Percentiles rank a stretch among this genome's conserved stretches.
These are phyloP conservation scores for Pseudopipra pipra DNA, from an alignment of 2,113 vertebrate genomes.

Conservation along the genomic window DNA sequence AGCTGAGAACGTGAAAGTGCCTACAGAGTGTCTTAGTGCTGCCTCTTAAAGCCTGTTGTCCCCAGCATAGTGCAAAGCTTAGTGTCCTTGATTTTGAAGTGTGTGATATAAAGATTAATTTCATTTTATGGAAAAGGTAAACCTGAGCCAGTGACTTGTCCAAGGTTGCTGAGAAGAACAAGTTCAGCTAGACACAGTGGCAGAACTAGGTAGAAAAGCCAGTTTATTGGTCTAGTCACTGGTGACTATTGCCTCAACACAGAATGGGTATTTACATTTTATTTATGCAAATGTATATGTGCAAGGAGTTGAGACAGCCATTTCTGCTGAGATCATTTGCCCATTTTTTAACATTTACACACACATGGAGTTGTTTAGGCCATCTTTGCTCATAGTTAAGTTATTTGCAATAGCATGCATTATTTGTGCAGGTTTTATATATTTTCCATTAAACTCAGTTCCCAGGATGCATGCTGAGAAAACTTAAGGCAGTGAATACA, in stretches of 20 bases:
- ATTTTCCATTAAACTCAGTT: background rate
- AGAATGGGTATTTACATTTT: background rate
- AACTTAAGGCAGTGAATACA: background rate
- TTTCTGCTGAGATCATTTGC: background rate
- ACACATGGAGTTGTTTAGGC: background rate
- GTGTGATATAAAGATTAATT: conserved; percentile 32
- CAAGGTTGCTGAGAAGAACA: background rate
- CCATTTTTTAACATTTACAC: background rate
- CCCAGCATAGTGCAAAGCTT: background rate
- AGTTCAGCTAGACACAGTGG: background rate
- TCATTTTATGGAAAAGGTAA: conserved; percentile 27
- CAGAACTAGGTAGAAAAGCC: background rate
- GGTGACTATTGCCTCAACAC: background rate
- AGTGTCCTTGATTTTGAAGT: conserved; percentile 23
- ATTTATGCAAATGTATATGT: background rate
- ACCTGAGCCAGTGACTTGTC: background rate
- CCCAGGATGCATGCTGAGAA: background rate
- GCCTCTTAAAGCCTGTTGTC: background rate
- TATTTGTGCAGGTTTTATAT: background rate
- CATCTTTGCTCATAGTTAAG: background rate
- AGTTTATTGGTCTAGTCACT: background rate
- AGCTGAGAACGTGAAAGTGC: background rate
- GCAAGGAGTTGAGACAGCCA: background rate
- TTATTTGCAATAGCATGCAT: background rate
- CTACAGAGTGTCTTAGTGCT: background rate